Conservation (phyloP, 2,797 vertebrate genomes). For the Hirundo rustica region DNA sequence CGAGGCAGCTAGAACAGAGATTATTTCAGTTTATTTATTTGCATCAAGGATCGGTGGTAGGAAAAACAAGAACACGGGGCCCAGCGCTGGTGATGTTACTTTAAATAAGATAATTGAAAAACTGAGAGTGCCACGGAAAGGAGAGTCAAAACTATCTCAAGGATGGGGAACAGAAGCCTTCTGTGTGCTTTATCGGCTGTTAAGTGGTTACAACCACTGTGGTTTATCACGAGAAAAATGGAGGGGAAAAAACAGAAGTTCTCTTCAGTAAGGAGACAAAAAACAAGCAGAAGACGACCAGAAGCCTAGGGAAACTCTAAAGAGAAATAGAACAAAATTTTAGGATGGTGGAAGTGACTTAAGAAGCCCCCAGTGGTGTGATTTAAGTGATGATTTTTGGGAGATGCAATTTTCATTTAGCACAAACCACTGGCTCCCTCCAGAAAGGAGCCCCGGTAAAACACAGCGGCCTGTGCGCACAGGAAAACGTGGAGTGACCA, state of each 20-base stretch:
- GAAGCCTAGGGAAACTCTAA: neutral
- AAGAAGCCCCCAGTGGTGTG: neutral
- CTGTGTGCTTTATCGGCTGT: neutral
- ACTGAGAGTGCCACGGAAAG: neutral
- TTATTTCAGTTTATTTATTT: neutral
- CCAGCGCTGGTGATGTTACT: neutral
- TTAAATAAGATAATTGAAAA: neutral
- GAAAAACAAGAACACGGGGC: neutral
- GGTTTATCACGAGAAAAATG: neutral
- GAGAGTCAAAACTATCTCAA: neutral
- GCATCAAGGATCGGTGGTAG: neutral
- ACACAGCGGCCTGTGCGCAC: rapidly evolving
- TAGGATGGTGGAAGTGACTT: neutral
- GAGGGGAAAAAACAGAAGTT: neutral
- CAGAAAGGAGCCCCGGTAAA: rapidly evolving
- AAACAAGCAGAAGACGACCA: too few species aligned
- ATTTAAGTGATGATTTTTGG: rapidly evolving
- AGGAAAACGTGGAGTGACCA: rapidly evolving
- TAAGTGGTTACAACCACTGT: neutral
- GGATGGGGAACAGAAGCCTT: neutral
- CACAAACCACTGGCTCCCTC: rapidly evolving
- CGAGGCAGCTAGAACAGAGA: neutral
- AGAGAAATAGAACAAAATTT: neutral
- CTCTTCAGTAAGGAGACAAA: neutral
- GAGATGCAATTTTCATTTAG: neutral